These are phyloP conservation scores for Drosophila funebris DNA, from an alignment of 1,140 invertebrate species.

Conservation along the genomic window DNA sequence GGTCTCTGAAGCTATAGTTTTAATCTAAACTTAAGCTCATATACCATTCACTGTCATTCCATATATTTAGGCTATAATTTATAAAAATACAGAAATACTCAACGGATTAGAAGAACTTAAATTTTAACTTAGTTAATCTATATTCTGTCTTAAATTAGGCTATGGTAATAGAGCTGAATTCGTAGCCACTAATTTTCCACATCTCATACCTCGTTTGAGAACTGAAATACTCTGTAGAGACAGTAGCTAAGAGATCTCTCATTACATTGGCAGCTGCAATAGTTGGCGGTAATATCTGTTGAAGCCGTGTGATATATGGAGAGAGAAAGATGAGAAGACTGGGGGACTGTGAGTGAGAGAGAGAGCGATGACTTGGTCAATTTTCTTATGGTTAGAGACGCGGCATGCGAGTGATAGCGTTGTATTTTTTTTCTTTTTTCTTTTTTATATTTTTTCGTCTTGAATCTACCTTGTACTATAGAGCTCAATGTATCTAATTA, in stretches of 20 bases:
- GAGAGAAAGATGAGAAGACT: neutral
- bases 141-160: no score
- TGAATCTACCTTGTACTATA: slow-evolving; percentile 15
- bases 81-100: no score
- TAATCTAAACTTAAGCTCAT: no score
- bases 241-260: neutral
- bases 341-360: neutral
- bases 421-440: slow-evolving; percentile 3
- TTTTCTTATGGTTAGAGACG: slow-evolving; percentile 38
- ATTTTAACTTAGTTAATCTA: no score
- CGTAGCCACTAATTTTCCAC: no score
- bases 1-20: no score
- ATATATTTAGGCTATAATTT: no score
- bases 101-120: no score
- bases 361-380: slow-evolving; percentile 23
- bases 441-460: slow-evolving; percentile 1
- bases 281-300: slow-evolving; percentile 1
- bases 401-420: slow-evolving; percentile 35
- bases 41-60: no score
- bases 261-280: slow-evolving; percentile 1
- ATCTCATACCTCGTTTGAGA: neutral
- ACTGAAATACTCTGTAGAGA: neutral
- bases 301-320: slow-evolving; percentile 5
- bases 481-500: slow-evolving; percentile 64
- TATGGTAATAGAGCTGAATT: no score